These are phyloP conservation scores for Limnephilus lunatus DNA, from an alignment of 2,888 invertebrate species.

Conservation along the genomic window DNA sequence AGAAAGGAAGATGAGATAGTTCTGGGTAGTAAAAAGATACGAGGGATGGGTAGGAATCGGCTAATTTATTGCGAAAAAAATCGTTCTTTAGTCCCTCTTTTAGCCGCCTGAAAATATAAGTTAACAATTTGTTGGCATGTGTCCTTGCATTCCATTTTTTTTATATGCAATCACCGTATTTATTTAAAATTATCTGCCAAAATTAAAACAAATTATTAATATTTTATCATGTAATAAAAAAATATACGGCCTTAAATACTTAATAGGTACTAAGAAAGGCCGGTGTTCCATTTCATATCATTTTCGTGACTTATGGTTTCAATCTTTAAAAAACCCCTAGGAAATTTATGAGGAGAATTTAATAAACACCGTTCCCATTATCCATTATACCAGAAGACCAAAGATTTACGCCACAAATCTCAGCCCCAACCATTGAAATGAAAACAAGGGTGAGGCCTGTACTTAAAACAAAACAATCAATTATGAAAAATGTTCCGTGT, in stretches of 20 bases:
- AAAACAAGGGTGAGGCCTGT: background rate
- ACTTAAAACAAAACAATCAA: background rate
- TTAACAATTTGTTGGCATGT: too few relatives aligned
- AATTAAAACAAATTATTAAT: background rate
- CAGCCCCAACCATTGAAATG: background rate
- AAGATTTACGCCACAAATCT: constrained; percentile 1
- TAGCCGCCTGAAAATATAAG: too few relatives aligned
- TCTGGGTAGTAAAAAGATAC: too few relatives aligned
- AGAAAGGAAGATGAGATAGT: too few relatives aligned
- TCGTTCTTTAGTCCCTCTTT: too few relatives aligned
- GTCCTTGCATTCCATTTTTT: too few relatives aligned
- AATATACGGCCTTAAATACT: background rate
- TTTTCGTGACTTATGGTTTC: background rate
- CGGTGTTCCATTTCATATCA: background rate
- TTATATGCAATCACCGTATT: too few relatives aligned
- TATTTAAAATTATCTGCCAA: background rate
- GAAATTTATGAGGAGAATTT: background rate
- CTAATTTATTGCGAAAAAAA: too few relatives aligned
- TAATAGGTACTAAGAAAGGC: background rate
- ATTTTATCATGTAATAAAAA: background rate
- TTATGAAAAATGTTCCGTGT: too few relatives aligned
- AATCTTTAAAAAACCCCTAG: background rate
- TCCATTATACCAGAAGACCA: background rate
- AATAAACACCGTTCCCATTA: constrained; percentile 2
- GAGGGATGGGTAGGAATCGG: too few relatives aligned